Percentiles rank a stretch among this genome's conserved stretches.
Conservation (phyloP, 2,888 invertebrate species). For the Scaptomyza flava region DNA sequence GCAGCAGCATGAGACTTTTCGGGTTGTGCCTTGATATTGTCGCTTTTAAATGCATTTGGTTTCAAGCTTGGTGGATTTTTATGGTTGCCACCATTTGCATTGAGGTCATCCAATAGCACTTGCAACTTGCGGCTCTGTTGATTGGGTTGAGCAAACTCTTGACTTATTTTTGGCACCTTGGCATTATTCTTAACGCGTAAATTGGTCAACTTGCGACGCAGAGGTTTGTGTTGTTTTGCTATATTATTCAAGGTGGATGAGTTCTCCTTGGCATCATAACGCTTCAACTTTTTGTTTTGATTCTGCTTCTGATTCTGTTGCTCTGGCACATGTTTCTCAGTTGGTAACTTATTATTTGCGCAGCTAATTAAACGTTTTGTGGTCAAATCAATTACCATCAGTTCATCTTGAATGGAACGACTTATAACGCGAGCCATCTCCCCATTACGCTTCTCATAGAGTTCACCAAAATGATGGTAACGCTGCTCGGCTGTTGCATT, state of each 20-base stretch:
- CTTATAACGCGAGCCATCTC: conserved; percentile 52
- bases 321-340: not conserved
- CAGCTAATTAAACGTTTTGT: conserved; percentile 50
- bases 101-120: conserved; percentile 20
- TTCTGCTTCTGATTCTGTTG: not conserved
- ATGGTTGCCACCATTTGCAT: not conserved
- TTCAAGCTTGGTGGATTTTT: not conserved
- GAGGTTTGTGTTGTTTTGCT: conserved; percentile 7
- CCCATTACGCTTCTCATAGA: not conserved
- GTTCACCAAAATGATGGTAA: conserved; percentile 17
- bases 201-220: conserved; percentile 29
- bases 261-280: conserved; percentile 34
- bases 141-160: not conserved
- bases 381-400: conserved; percentile 48
- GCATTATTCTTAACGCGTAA: conserved; percentile 12
- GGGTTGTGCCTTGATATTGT: not conserved
- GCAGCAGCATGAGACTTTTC: not conserved
- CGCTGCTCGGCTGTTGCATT: conserved; percentile 33
- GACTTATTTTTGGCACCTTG: not conserved
- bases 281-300: not conserved
- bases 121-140: not conserved
- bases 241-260: too few species aligned
- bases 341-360: not conserved
- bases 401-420: conserved; percentile 55
- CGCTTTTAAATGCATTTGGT: not conserved